Evolutionary conservation across 1,140 invertebrate genomes (phyloP).

Genomic region (Rhysida immarginata): DNA sequence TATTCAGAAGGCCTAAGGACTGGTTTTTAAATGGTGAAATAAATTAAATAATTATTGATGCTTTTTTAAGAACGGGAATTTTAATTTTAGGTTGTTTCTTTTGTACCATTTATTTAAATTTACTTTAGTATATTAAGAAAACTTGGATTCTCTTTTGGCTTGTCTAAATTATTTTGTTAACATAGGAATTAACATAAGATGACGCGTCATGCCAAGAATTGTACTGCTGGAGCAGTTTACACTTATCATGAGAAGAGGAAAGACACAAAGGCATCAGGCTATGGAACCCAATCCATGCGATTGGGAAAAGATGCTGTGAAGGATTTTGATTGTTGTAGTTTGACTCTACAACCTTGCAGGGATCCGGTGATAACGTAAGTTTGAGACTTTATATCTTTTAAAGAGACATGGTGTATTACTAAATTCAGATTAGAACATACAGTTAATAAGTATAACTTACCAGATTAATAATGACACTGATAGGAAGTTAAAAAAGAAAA

Average conservation of each 20-base stretch:
- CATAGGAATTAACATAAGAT: too few relatives aligned
- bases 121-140: too few relatives aligned
- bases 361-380: slow-evolving; percentile 73
- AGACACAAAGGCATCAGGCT: slow-evolving; percentile 82
- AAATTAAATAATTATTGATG: too few relatives aligned
- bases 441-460: not conserved
- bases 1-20: too few relatives aligned
- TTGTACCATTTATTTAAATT: too few relatives aligned
- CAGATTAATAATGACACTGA: not conserved
- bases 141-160: too few relatives aligned
- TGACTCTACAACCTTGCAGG: slow-evolving; percentile 88
- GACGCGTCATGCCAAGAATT: slow-evolving; percentile 93
- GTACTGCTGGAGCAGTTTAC: slow-evolving; percentile 94
- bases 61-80: too few relatives aligned
- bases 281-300: slow-evolving; percentile 63
- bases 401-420: not conserved
- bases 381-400: too few relatives aligned
- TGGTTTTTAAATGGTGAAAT: too few relatives aligned
- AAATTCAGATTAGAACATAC: not conserved
- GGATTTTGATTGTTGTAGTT: slow-evolving; percentile 93
- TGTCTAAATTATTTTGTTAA: too few relatives aligned
- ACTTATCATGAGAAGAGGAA: slow-evolving; percentile 97
- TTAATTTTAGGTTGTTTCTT: too few relatives aligned
- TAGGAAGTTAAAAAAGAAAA: not conserved
- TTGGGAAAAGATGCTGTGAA: slow-evolving; percentile 94